A percentile compares a stretch with the other conserved stretches of the same genome.
These are phyloP conservation scores for Phaenicophaeus curvirostris DNA, from an alignment of 2,797 vertebrate species.

Conservation along the genomic window DNA sequence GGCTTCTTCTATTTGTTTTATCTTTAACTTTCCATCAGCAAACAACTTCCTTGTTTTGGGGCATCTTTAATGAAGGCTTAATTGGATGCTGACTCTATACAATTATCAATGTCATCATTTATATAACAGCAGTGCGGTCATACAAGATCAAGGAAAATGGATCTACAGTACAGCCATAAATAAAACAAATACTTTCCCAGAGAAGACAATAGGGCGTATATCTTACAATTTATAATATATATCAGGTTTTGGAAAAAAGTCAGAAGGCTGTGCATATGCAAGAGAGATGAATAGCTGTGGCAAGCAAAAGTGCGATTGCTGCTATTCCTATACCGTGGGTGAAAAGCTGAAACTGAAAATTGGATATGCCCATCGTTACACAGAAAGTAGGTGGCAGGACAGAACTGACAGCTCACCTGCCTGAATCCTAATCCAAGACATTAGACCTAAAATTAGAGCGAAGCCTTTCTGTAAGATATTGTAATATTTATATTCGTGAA, in stretches of 20 bases:
- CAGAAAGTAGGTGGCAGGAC: not conserved
- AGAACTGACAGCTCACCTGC: not conserved
- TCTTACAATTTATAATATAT: not conserved
- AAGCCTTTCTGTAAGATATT: not conserved
- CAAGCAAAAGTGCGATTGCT: not conserved
- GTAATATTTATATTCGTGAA: not conserved
- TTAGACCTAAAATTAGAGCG: not conserved
- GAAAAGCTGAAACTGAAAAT: not conserved
- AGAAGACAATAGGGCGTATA: not conserved
- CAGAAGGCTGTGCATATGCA: not conserved
- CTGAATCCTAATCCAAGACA: not conserved
- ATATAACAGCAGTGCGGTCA: not conserved
- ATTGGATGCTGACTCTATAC: not conserved
- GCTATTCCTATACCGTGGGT: not conserved
- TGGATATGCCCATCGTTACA: not conserved
- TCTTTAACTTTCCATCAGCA: not conserved
- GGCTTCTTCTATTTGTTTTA: not conserved
- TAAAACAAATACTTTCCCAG: not conserved
- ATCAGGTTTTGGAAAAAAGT: not conserved
- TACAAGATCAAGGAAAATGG: not conserved
- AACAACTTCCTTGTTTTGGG: not conserved
- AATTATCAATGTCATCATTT: not conserved
- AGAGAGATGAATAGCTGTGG: not conserved
- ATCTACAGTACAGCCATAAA: not conserved
- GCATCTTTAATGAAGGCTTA: not conserved